Evolutionary conservation across 2,797 vertebrate species (phyloP).

Genomic region (Brachyrhaphis roseni): DNA sequence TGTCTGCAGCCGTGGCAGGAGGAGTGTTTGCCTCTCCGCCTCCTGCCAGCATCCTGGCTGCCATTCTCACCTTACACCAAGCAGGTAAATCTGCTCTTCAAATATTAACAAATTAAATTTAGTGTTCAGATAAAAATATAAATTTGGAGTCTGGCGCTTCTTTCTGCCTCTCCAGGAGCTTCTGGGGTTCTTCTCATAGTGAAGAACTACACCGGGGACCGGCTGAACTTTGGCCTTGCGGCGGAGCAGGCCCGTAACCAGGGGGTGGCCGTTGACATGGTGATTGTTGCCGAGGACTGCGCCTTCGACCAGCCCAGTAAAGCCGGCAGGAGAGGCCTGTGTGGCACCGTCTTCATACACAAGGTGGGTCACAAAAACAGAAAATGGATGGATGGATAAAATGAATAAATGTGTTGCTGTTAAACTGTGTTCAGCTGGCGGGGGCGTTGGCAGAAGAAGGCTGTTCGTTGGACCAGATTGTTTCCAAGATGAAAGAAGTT

Average conservation of each 20-base stretch:
- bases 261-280: slow-evolving; percentile 84
- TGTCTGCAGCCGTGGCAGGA: slow-evolving; percentile 90
- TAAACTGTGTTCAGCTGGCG: slow-evolving; percentile 81
- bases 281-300: slow-evolving; percentile 90
- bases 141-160: rapidly evolving
- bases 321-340: slow-evolving; percentile 89
- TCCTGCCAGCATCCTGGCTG: slow-evolving; percentile 89
- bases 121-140: neutral
- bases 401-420: neutral
- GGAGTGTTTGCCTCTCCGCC: slow-evolving; percentile 92
- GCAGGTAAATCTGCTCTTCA: slow-evolving; percentile 66
- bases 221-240: slow-evolving; percentile 93
- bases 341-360: slow-evolving; percentile 91
- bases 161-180: slow-evolving; percentile 61
- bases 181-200: slow-evolving; percentile 91
- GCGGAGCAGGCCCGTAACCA: slow-evolving; percentile 86
- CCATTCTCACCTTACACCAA: slow-evolving; percentile 83
- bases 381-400: too few species aligned
- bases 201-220: slow-evolving; percentile 97
- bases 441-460: slow-evolving; percentile 91
- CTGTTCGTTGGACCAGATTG: slow-evolving; percentile 82
- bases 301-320: slow-evolving; percentile 87
- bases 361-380: slow-evolving; percentile 86
- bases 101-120: neutral
- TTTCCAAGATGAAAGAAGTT: slow-evolving; percentile 69